Evolutionary conservation across 2,113 vertebrate genomes (phyloP).

Genomic region (Platycercus adscitus): DNA sequence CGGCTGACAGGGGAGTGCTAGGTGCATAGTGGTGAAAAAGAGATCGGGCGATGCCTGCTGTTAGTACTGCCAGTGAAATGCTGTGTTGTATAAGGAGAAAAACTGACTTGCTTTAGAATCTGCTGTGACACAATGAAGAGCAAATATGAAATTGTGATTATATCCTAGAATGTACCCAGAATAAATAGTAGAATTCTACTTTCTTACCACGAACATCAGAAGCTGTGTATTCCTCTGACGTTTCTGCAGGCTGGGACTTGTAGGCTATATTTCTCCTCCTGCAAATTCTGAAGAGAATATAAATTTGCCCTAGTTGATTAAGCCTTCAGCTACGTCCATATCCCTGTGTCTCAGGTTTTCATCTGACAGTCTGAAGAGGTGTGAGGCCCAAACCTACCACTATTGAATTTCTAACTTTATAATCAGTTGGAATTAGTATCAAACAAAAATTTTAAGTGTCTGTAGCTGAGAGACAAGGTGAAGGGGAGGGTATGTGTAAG

Average conservation of each 20-base stretch:
- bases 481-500: background rate
- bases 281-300: background rate
- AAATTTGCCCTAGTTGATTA: background rate
- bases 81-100: background rate
- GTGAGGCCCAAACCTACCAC: background rate
- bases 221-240: background rate
- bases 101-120: background rate
- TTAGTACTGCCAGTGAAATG: background rate
- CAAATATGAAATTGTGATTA: background rate
- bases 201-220: background rate
- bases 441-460: background rate
- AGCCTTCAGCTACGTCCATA: background rate
- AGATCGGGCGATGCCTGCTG: background rate
- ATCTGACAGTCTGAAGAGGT: background rate
- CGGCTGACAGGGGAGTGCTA: rapidly evolving
- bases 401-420: background rate
- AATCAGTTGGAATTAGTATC: background rate
- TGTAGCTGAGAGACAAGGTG: background rate
- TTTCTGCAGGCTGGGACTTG: background rate
- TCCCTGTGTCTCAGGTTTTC: background rate
- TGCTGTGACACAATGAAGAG: background rate
- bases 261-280: background rate
- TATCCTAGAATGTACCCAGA: background rate
- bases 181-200: background rate
- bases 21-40: background rate